Percentiles rank a stretch among this genome's conserved stretches.
phyloP scores from a whole-genome alignment of 2,797 vertebrate species.

The Poecilia gillii region DNA sequence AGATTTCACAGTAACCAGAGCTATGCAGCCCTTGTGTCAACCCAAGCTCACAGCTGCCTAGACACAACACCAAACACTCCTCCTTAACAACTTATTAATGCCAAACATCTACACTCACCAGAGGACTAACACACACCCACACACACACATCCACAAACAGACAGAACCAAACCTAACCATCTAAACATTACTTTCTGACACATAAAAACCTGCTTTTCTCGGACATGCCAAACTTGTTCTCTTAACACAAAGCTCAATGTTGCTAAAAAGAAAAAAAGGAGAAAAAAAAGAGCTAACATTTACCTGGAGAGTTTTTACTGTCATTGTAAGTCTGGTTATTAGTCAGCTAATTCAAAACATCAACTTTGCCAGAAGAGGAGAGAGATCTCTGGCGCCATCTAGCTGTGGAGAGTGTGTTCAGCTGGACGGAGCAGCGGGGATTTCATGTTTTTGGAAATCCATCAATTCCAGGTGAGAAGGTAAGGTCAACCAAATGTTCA shows the following conservation, averaged over 20 bases:
- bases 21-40: conserved; percentile 59
- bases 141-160: not conserved
- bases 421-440: conserved; percentile 1
- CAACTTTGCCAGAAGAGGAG: conserved; percentile 5
- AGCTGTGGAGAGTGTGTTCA: not conserved
- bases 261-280: not conserved
- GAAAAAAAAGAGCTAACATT: not conserved
- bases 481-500: not conserved
- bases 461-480: conserved; percentile 6
- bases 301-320: conserved; percentile 2
- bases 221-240: conserved; percentile 4
- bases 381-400: conserved; percentile 26
- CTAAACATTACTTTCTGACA: conserved; percentile 4
- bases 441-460: not conserved
- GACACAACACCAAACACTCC: conserved; percentile 74
- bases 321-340: conserved; percentile 20
- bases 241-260: conserved; percentile 10
- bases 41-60: conserved; percentile 60
- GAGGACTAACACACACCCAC: conserved; percentile 6
- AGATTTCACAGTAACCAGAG: conserved; percentile 76
- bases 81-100: conserved; percentile 33
- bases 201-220: not conserved
- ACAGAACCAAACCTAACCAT: not conserved
- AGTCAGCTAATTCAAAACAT: conserved; percentile 19
- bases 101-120: conserved; percentile 14